Evolutionary conservation across 2,797 vertebrate species (phyloP).

Genomic region (Hypotaenidia okinawae): DNA sequence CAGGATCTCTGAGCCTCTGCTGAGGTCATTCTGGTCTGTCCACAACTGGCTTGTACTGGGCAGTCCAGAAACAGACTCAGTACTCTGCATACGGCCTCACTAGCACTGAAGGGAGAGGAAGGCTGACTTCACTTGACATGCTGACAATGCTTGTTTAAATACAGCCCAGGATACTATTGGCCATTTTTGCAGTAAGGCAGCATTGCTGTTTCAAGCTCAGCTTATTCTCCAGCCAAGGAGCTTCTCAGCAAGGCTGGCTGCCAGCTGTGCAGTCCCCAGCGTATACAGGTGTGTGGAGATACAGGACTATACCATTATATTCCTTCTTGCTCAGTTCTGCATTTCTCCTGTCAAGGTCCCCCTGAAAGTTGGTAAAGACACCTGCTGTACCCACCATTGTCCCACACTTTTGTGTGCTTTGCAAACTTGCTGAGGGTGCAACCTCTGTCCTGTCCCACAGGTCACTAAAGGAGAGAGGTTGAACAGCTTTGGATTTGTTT

Average conservation of each 20-base stretch:
- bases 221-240: neutral
- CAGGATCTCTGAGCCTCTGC: neutral
- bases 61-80: neutral
- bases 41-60: neutral
- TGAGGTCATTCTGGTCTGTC: neutral
- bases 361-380: fast-evolving
- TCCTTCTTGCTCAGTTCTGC: neutral
- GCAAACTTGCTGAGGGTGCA: neutral
- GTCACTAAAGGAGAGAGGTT: neutral
- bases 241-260: neutral
- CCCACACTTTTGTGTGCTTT: neutral
- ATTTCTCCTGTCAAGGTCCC: neutral
- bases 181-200: neutral
- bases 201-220: neutral
- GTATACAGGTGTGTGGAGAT: fast-evolving
- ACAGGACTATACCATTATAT: neutral
- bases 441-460: neutral
- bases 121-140: fast-evolving
- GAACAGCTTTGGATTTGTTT: neutral
- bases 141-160: neutral
- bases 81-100: neutral
- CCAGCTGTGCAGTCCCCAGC: neutral
- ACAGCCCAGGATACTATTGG: neutral
- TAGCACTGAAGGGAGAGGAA: neutral
- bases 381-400: neutral